A percentile compares a stretch with the other conserved stretches of the same genome.
Evolutionary conservation across 1,140 invertebrate genomes (phyloP).

Genomic region (Holotrichia oblita): DNA sequence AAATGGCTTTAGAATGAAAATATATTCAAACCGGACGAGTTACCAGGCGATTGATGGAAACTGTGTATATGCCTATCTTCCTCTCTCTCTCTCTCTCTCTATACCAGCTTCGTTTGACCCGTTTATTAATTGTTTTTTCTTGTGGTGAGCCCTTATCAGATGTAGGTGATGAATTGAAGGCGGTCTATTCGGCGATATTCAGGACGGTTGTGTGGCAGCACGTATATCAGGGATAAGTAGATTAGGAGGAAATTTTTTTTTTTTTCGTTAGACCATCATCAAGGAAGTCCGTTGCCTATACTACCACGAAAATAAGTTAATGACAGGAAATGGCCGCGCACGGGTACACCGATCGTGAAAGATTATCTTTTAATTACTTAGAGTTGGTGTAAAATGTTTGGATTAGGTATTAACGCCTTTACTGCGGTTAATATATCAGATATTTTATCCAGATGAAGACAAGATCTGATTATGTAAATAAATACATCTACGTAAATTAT

Average conservation of each 20-base stretch:
- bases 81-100: neutral
- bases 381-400: no score
- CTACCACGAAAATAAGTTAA: no score
- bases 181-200: neutral
- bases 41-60: conserved; percentile 4
- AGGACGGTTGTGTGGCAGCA: neutral
- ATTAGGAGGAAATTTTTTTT: conserved; percentile 8
- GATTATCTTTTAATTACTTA: no score
- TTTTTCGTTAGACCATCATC: neutral
- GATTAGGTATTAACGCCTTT: no score
- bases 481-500: no score
- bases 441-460: no score
- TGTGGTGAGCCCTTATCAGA: conserved; percentile 6
- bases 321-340: no score
- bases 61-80: neutral
- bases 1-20: conserved; percentile 13
- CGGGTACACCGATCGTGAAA: no score
- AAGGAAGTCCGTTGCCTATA: no score
- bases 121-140: conserved; percentile 18
- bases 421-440: no score
- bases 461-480: no score
- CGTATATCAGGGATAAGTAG: conserved; percentile 2
- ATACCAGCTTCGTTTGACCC: neutral
- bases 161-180: conserved; percentile 20
- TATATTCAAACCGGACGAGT: conserved; percentile 15